These are phyloP conservation scores for Amphiprion percula DNA, from an alignment of 2,113 vertebrate genomes.

Conservation along the genomic window DNA sequence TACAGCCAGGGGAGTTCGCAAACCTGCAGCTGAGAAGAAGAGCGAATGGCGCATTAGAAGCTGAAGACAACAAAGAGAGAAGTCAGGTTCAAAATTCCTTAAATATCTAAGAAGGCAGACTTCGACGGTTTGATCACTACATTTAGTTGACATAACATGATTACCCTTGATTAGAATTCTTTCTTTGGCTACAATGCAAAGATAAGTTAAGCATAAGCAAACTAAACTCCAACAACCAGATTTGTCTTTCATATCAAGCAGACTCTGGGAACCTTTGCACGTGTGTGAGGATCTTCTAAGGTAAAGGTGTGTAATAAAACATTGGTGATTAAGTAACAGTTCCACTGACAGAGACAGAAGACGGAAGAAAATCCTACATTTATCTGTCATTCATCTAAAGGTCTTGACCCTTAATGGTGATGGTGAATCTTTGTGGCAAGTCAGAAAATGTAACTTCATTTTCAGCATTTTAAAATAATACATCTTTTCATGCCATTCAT, in stretches of 20 bases:
- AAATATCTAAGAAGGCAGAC: too few species aligned
- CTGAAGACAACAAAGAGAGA: too few species aligned
- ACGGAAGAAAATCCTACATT: background rate
- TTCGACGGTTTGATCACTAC: background rate
- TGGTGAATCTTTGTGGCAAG: too few species aligned
- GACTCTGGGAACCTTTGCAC: background rate
- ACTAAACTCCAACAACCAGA: background rate
- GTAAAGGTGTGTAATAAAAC: background rate
- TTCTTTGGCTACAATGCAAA: background rate
- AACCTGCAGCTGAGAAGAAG: constrained; percentile 86
- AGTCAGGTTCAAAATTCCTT: too few species aligned
- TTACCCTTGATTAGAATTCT: background rate
- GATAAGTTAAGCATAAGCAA: background rate
- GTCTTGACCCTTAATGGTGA: background rate
- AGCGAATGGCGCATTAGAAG: background rate
- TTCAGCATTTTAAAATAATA: background rate
- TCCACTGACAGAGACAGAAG: background rate
- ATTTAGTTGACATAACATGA: background rate
- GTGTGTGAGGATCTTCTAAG: background rate
- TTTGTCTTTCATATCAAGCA: background rate
- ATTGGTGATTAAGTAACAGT: background rate
- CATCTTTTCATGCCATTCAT: too few species aligned
- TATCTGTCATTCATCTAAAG: background rate
- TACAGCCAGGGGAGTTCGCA: constrained; percentile 93
- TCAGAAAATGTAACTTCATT: too few species aligned